Evolutionary conservation across 1,140 invertebrate genomes (phyloP).

Genomic region (Tribolium madens): DNA sequence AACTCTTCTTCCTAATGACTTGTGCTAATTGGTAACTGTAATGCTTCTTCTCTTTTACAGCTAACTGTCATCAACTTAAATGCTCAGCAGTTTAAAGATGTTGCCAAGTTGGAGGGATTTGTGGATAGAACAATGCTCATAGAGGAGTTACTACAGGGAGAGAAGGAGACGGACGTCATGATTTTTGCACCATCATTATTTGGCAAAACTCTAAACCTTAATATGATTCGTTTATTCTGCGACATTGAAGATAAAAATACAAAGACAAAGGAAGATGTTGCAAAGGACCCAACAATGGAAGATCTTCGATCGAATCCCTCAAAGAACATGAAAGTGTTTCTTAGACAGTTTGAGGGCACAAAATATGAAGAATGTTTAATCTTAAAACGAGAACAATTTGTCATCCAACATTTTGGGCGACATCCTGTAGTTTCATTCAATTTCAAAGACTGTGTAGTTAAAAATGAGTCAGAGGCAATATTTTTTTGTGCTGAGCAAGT

Average conservation of each 20-base stretch:
- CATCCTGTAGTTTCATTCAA: constrained; percentile 7
- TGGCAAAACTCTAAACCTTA: constrained; percentile 14
- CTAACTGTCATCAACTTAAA: constrained; percentile 11
- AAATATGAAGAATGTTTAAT: constrained; percentile 21
- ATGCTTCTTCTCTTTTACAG: constrained; percentile 4
- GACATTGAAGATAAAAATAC: constrained; percentile 18
- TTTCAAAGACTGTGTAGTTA: constrained; percentile 2
- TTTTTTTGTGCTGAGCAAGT: not conserved
- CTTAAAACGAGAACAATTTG: constrained; percentile 10
- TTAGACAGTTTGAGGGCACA: constrained; percentile 7
- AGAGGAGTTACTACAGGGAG: constrained; percentile 8
- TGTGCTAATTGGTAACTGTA: constrained; percentile 14
- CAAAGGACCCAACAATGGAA: constrained; percentile 8
- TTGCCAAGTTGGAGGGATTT: constrained; percentile 7
- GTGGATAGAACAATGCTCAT: constrained; percentile 14
- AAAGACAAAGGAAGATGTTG: constrained; percentile 15
- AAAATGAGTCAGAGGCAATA: constrained; percentile 8
- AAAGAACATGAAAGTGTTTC: constrained; percentile 9
- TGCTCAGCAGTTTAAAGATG: constrained; percentile 1
- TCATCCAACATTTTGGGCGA: constrained; percentile 25
- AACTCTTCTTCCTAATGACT: constrained; percentile 1
- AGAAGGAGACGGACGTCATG: not conserved
- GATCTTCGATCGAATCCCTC: not conserved
- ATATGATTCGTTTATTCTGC: constrained; percentile 19
- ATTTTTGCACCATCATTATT: constrained; percentile 12